Evolutionary conservation across 2,888 invertebrate species (phyloP), one percentile per base, ranked within the genome.

Genomic region (Heliconius charithonia): DNA sequence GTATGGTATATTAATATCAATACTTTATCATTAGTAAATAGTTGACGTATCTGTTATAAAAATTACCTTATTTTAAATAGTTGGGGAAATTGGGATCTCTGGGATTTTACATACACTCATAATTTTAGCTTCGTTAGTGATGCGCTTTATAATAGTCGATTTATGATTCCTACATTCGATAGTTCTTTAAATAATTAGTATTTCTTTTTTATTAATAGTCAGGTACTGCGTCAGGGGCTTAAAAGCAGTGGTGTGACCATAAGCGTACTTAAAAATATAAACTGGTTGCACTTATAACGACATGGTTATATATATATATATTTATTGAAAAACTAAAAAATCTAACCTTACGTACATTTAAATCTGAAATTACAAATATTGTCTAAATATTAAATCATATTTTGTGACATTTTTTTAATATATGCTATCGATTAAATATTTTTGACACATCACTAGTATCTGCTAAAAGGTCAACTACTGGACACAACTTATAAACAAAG

Each of bases 401-500:
- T 12, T 56, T 32, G 29, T 12, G 2, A 25, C 4, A 0, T 32
- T 12, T 56, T 22, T n/a, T 16, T 13, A n/a, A 32, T 73, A 41
- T 25, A 56, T 13, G 12, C 63, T 27, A 74, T 75, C 80, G 79
- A 81, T 70, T 65, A 75, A 70, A 77, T 22, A 45, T 69, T 69
- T 41, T 25, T 27, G 51, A 10, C 25, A 75, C 80, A 56, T 73
- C 81, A 77, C 81, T 82, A 82, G 13, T n/a, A 37, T 22, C 25
- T 22, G 74, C 29, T 65, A 76, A 74, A 51, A 74, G 74, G 74
- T 76, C 76, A 59, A 22, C 51, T 70, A n/a, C 19, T 73, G 75
- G 59, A 77, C 27, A 45, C 59, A 41, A 77, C 77, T 81, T 80
- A 81, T 82, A 81, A 80, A 79, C 74, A 77, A 65, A 70, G 69